These are phyloP conservation scores for Operophtera brumata DNA, from an alignment of 2,888 invertebrate genomes.

Conservation along the genomic window DNA sequence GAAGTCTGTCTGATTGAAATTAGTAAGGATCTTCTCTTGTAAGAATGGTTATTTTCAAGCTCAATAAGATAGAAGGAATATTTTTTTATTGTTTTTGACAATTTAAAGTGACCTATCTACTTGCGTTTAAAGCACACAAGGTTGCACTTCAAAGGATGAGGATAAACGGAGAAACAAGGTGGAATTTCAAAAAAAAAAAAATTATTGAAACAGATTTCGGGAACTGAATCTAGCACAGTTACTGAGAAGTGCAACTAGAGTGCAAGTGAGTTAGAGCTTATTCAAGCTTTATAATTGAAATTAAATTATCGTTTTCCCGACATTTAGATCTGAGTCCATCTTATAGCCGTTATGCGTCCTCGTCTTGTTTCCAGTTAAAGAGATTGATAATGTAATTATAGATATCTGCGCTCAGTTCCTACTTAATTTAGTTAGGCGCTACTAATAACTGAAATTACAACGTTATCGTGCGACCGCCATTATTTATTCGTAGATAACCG, in stretches of 20 bases:
- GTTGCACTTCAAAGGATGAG: too few species aligned
- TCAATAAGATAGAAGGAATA: neutral
- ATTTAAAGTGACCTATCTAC: neutral
- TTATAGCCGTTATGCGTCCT: neutral
- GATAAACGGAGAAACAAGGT: too few species aligned
- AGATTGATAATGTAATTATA: constrained; percentile 12
- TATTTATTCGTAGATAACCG: constrained; percentile 1
- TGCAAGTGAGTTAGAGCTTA: neutral
- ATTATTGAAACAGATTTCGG: too few species aligned
- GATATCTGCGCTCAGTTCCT: constrained; percentile 37
- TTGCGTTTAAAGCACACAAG: neutral
- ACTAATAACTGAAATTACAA: constrained; percentile 13
- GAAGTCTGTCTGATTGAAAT: constrained; percentile 4
- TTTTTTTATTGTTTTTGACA: neutral
- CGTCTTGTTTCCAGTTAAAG: neutral
- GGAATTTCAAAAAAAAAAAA: too few species aligned
- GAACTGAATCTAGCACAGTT: too few species aligned
- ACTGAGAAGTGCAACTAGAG: too few species aligned
- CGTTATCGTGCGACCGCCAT: constrained; percentile 2
- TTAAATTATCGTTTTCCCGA: neutral
- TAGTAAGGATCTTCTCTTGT: constrained; percentile 3
- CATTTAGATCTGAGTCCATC: constrained; percentile 4
- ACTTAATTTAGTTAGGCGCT: constrained; percentile 29
- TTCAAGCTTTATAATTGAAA: constrained; percentile 1
- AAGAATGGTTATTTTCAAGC: constrained; percentile 1